Conservation (phyloP, 2,888 invertebrate species). For the Marronus borbonicus region DNA sequence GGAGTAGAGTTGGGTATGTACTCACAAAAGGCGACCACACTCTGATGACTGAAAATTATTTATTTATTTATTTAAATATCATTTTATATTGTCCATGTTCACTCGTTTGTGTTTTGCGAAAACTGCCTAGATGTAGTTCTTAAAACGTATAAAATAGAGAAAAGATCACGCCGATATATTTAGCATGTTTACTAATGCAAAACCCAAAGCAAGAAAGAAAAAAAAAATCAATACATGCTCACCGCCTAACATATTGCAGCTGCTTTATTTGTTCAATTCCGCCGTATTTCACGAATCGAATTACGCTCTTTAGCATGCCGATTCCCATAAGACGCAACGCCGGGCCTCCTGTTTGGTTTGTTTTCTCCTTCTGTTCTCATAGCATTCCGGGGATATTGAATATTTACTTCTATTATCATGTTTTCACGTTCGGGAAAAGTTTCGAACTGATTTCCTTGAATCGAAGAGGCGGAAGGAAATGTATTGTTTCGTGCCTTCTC, state of each 20-base stretch:
- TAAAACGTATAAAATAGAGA: neutral
- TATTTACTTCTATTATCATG: conserved; percentile 63
- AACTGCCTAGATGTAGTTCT: too few species aligned
- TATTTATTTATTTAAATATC: too few species aligned
- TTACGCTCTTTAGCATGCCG: conserved; percentile 27
- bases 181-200: conserved; percentile 1
- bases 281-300: conserved; percentile 30
- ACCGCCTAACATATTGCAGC: conserved; percentile 29
- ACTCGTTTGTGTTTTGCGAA: too few species aligned
- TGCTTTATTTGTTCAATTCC: conserved; percentile 32
- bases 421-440: conserved; percentile 56
- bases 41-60: too few species aligned
- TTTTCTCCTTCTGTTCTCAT: neutral
- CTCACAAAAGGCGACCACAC: too few species aligned
- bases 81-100: too few species aligned
- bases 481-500: conserved; percentile 58
- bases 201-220: conserved; percentile 9
- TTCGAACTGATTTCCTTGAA: conserved; percentile 13
- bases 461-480: conserved; percentile 46
- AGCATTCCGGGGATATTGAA: conserved; percentile 57
- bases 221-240: conserved; percentile 20
- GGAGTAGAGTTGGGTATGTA: too few species aligned
- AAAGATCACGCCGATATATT: neutral
- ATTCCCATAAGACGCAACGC: conserved; percentile 17
- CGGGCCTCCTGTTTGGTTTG: neutral